Evolutionary conservation across 2,888 invertebrate genomes (phyloP), one percentile per base, ranked within the genome.

Genomic region (Philopedon plagiatum): DNA sequence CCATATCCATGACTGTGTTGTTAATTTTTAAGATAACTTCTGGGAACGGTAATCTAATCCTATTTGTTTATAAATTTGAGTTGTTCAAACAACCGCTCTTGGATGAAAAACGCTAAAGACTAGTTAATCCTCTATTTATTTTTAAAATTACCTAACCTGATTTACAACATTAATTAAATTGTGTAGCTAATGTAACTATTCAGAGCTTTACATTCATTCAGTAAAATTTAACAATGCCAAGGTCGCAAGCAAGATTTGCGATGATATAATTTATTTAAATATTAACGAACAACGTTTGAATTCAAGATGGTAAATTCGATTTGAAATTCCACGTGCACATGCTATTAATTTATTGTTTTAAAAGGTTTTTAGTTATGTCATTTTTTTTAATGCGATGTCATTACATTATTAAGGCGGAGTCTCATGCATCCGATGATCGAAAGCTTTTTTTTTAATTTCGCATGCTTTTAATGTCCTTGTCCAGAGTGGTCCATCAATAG

Each of bases 141-240:
- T 13, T 54, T n/a, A 26, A 54, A 54, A 41, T 23, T 1, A 26
- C 41, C 58, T 21, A 39, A 21, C 58, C 21, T 41, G 23, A 8
- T 26, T 8, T 39, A n/a, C 15, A 57, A 37, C 21, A 57, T 57
- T 56, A 57, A 57, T 41, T 58, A 41, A 18, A 21, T 41, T 41
- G 39, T 11, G 26, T 41, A 58, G 32, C 29, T 37, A 37, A 63
- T 32, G 5, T n/a, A n/a, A n/a, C n/a, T n/a, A n/a, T n/a, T n/a
- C n/a, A n/a, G n/a, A n/a, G n/a, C n/a, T n/a, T n/a, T n/a, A n/a
- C n/a, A n/a, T 63, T 37, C 63, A 63, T 62, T 62, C 62, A 62
- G 32, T 1, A 63, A 34, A 49, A 63, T 37, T 63, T 13, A 51
- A 51, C 63, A 63, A 63, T 37, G 51, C 63, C 63, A 63, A 63